Percentiles rank a stretch among this genome's conserved stretches.
Conservation (phyloP, 2,113 vertebrate genomes). For the Chionomys nivalis region DNA sequence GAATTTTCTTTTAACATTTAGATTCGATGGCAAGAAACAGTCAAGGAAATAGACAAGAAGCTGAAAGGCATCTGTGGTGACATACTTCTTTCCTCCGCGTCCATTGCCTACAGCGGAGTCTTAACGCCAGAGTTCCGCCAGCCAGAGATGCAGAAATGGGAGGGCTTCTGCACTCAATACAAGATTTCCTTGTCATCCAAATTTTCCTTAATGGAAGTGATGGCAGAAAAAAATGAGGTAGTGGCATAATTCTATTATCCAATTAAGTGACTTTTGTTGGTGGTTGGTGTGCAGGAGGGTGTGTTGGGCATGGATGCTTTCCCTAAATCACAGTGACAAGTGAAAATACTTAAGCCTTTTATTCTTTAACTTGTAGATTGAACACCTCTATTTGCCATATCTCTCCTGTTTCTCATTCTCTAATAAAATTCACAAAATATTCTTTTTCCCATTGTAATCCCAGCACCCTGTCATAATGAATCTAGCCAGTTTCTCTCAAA, state of each 20-base stretch:
- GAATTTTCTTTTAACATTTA: constrained; percentile 59
- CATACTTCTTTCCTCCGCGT: constrained; percentile 65
- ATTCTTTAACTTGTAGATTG: background rate
- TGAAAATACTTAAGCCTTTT: constrained; percentile 10
- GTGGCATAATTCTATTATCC: background rate
- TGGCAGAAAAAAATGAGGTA: constrained; percentile 72
- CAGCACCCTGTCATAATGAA: background rate
- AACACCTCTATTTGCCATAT: background rate
- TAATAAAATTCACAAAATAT: background rate
- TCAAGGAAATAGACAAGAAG: constrained; percentile 50
- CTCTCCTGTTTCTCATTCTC: background rate
- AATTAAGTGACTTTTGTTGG: background rate
- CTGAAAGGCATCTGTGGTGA: constrained; percentile 72
- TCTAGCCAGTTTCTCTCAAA: background rate
- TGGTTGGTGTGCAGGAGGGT: background rate
- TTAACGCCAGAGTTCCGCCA: constrained; percentile 70
- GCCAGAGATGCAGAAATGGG: background rate
- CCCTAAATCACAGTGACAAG: constrained; percentile 3
- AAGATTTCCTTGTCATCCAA: constrained; percentile 66
- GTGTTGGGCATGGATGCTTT: background rate
- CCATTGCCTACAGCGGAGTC: constrained; percentile 72
- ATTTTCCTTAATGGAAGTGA: constrained; percentile 68
- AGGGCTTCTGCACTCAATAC: constrained; percentile 53
- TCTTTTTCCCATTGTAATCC: background rate
- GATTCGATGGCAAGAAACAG: constrained; percentile 82